Percentiles rank a stretch among this genome's conserved stretches.
These are phyloP conservation scores for Arrhamphus sclerolepis DNA, from an alignment of 2,797 vertebrate species.

Conservation along the genomic window DNA sequence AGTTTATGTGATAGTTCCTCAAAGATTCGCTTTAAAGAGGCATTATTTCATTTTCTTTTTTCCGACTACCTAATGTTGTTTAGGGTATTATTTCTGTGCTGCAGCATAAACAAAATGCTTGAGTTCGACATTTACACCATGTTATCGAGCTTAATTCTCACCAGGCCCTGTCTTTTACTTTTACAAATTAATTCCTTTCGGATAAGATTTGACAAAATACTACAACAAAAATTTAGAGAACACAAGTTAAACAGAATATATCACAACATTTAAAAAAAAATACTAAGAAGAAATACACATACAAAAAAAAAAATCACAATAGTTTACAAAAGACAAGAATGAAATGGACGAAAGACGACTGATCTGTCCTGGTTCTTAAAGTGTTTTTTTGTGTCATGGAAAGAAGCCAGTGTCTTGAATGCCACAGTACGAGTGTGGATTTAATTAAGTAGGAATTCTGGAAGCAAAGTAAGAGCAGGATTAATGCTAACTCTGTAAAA, in stretches of 20 bases:
- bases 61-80: no score
- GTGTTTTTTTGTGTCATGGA: slow-evolving; percentile 35
- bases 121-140: no score
- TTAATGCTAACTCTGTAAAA: slow-evolving; percentile 50
- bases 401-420: slow-evolving; percentile 36
- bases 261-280: not conserved
- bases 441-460: slow-evolving; percentile 70
- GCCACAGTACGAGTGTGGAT: slow-evolving; percentile 50
- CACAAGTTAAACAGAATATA: not conserved
- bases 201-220: no score
- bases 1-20: slow-evolving; percentile 15
- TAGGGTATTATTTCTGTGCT: not conserved
- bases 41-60: not conserved
- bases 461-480: slow-evolving; percentile 50
- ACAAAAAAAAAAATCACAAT: no score
- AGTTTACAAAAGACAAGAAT: no score
- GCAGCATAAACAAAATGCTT: not conserved
- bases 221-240: not conserved
- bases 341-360: not conserved
- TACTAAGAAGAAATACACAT: no score
- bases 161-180: no score
- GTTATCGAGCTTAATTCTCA: no score
- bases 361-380: slow-evolving; percentile 29
- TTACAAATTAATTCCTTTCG: no score
- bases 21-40: slow-evolving; percentile 8